Percentiles rank a stretch among this genome's conserved stretches.
These are phyloP conservation scores for Martes flavigula DNA, from an alignment of 2,797 vertebrate species.

Conservation along the genomic window DNA sequence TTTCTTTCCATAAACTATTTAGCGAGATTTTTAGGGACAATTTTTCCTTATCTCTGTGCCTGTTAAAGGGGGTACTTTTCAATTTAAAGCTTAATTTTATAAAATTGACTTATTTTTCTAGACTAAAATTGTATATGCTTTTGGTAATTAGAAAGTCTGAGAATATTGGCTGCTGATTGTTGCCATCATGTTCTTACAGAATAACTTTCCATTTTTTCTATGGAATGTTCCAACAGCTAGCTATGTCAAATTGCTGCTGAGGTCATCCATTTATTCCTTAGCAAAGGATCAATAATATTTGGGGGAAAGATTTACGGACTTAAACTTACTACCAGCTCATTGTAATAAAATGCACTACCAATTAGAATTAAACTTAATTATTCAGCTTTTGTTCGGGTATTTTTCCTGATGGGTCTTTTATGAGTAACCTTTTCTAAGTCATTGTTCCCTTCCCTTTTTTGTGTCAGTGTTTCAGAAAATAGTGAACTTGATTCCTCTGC, in stretches of 20 bases:
- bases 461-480: background rate
- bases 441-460: constrained; percentile 25
- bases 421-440: constrained; percentile 76
- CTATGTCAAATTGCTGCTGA: background rate
- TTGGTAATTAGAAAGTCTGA: constrained; percentile 77
- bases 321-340: constrained; percentile 55
- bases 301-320: constrained; percentile 47
- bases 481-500: constrained; percentile 28
- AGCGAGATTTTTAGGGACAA: constrained; percentile 48
- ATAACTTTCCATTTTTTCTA: constrained; percentile 50
- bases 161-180: constrained; percentile 46
- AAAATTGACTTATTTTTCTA: constrained; percentile 88
- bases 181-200: constrained; percentile 54
- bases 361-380: constrained; percentile 63
- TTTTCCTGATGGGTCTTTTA: constrained; percentile 65
- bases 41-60: constrained; percentile 75
- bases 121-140: constrained; percentile 84
- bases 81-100: constrained; percentile 82
- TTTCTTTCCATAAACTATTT: constrained; percentile 18
- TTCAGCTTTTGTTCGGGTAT: constrained; percentile 75
- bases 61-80: constrained; percentile 63
- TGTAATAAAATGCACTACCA: constrained; percentile 64
- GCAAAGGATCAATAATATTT: background rate
- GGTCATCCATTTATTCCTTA: constrained; percentile 24
- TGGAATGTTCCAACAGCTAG: background rate